phyloP scores from a whole-genome alignment of 2,797 vertebrate genomes.

The Xiphorhynchus erythropygius region DNA sequence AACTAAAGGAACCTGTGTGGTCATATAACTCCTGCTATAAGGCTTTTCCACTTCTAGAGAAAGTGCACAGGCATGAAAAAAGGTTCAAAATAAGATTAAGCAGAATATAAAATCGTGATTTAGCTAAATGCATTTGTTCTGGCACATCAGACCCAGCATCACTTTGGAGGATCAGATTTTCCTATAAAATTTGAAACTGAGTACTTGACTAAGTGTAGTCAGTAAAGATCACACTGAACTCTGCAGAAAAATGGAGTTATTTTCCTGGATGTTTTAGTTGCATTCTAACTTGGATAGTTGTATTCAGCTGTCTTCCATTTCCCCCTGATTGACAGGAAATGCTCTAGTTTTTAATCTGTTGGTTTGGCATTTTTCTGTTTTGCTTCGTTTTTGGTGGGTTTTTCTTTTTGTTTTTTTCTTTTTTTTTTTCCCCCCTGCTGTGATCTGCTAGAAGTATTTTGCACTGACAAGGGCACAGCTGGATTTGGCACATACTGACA shows the following conservation, averaged over 20 bases:
- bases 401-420: too few species aligned
- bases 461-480: not conserved
- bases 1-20: not conserved
- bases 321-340: not conserved
- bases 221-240: not conserved
- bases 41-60: not conserved
- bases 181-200: not conserved
- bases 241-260: not conserved
- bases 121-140: not conserved
- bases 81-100: not conserved
- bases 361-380: not conserved
- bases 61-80: not conserved
- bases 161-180: not conserved
- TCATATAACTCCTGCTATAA: not conserved
- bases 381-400: not conserved
- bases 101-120: not conserved
- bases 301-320: not conserved
- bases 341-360: not conserved
- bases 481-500: not conserved
- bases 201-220: not conserved
- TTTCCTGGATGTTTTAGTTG: not conserved
- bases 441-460: not conserved
- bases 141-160: not conserved
- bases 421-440: not conserved
- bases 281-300: not conserved